Evolutionary conservation across 1,140 invertebrate species (phyloP), one percentile per base, ranked within the genome.

Genomic region (Radopholus similis): DNA sequence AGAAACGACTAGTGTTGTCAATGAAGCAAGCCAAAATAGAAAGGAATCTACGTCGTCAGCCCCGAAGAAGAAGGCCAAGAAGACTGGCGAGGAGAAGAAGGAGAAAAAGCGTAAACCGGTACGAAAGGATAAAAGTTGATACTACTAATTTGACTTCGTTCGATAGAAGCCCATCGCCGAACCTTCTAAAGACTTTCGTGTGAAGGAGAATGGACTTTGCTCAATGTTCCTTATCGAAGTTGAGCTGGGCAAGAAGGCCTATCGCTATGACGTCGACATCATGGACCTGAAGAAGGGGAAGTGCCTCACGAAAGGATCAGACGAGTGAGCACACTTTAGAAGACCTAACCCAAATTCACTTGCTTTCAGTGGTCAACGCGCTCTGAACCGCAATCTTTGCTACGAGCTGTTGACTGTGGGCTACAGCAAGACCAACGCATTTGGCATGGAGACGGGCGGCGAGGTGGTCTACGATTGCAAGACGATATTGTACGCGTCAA

Each of bases 241-340:
- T 3, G 63, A 72, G 60, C 23, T 18, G 30, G 70, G 71, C 0
- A 28, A 32, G 21, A 71, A 68, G 21, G 70, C 70, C 5, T 72
- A 73, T 53, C 70, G 70, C 18, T 72, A 74, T 30, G 70, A 72
- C 44, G 60, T 72, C 21, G 63, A 74, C 15, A 53, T 72, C 5
- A 44, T 35, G 8, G 56, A 72, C 37, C n/a, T 72, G 13, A 34
- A 34, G 11, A 49, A 47, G 40, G 28, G 26, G 51, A 70, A 70
- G 35, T 71, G 64, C 13, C 38, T 70, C 34, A 42, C 69, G 6
- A 68, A 69, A 18, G 68, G 66, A 5, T 30, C 68, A 6, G 68
- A 70, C 47, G 68, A 70, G 66, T 68, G 66, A 40, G 28, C 11
- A 30, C 63, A n/a, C n/a, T n/a, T n/a, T n/a, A n/a, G n/a, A n/a